phyloP scores from a whole-genome alignment of 1,140 invertebrate species.

The Megalonaias nervosa region DNA sequence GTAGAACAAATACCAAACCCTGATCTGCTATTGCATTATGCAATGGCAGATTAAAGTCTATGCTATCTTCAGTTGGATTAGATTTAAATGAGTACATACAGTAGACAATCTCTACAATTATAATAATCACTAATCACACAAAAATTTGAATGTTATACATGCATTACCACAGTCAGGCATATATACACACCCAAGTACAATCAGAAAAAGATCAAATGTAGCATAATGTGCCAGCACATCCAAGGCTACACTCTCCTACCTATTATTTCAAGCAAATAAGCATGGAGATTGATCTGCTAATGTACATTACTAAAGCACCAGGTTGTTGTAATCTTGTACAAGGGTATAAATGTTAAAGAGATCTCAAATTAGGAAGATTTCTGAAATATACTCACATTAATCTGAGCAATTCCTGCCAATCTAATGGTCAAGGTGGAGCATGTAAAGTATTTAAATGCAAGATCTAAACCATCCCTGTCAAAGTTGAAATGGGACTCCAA shows the following conservation, averaged over 20 bases:
- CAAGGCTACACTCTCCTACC: no score
- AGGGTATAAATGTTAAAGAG: not conserved
- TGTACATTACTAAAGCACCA: not conserved
- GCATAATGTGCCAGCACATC: no score
- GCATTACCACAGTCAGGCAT: no score
- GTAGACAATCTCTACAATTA: no score
- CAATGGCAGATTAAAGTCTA: not conserved
- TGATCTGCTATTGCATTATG: not conserved
- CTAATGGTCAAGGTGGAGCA: conserved; percentile 92
- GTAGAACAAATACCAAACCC: not conserved
- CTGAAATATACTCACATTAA: conserved; percentile 77
- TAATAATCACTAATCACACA: no score
- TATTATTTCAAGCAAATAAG: no score
- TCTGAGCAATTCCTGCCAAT: conserved; percentile 92
- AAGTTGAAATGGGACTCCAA: conserved; percentile 88
- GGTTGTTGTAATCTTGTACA: no score
- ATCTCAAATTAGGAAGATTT: not conserved
- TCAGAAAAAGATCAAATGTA: no score
- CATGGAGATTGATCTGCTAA: not conserved
- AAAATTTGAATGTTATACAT: no score
- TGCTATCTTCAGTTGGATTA: no score
- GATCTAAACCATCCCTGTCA: conserved; percentile 89
- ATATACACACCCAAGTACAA: no score
- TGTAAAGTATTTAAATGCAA: conserved; percentile 96
- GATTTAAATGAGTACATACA: no score